Evolutionary conservation across 2,113 vertebrate genomes (phyloP), one percentile per base, ranked within the genome.

Genomic region (Gymnarchus niloticus): DNA sequence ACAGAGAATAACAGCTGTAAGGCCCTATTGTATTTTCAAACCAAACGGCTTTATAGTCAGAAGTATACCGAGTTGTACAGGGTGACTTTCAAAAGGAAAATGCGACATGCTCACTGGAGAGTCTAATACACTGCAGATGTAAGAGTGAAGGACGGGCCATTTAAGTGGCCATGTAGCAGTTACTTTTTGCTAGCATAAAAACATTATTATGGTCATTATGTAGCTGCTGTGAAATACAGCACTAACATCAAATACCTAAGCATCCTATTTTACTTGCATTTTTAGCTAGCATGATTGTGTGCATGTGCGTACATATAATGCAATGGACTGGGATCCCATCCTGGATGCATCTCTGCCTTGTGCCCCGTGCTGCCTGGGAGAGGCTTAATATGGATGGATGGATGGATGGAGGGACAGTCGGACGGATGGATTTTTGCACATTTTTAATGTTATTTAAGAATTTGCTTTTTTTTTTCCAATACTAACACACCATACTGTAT

Each of bases 41-140:
- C 76, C 46, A 80, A 49, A 48, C 46, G n/a, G 76, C 44, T 80
- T 80, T 80, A 80, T 80, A 80, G 76, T 6, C 76, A 21, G 14
- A 3, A 48, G 44, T 10, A 44, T 51, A 81, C n/a, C 8, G 23
- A 4, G 48, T 51, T 81, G 44, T 6, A 48, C 46, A 49, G 25
- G 48, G 23, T 0, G 14, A 33, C 49, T 82, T 54, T 82, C 54
- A 52, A 28, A 54, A 41, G 80, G 80, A n/a, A 54, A 52, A 48
- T 49, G 80, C 14, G 48, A 33, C 48, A 46, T 12, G n/a, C 80
- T 54, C 49, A 17, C 48, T 3, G 65, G 33, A 33, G 65, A 37
- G 14, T 6, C 33, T 73, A 69, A 69, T 3, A 14, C 25, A 5
- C n/a, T 52, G 54, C 80, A 82, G 6, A 51, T 54, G 48, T 51